Evolutionary conservation across 2,888 invertebrate genomes (phyloP).

Genomic region (Pterostichus niger): DNA sequence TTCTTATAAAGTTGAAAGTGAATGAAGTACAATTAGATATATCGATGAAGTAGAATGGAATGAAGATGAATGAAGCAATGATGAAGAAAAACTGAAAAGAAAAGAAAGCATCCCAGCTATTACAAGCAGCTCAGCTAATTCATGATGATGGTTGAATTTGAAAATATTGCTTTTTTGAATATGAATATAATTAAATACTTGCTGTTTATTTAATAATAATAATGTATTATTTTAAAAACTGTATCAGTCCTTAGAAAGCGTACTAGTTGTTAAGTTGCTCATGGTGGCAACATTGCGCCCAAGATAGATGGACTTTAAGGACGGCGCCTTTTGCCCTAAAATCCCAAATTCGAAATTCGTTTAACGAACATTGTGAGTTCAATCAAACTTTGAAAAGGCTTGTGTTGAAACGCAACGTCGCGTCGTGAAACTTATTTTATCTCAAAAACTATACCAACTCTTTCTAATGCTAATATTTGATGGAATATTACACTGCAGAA

Average conservation of each 20-base stretch:
- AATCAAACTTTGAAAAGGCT: conserved; percentile 56
- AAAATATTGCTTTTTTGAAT: conserved; percentile 66
- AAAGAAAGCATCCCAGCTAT: conserved; percentile 48
- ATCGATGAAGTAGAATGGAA: background rate
- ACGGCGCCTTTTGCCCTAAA: conserved; percentile 53
- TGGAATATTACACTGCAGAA: conserved; percentile 52
- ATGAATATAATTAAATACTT: conserved; percentile 55
- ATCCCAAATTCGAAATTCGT: conserved; percentile 48
- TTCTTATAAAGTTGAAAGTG: background rate
- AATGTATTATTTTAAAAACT: conserved; percentile 52
- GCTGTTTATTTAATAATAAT: conserved; percentile 59
- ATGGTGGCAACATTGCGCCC: conserved; percentile 49
- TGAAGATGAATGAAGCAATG: background rate
- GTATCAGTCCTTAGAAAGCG: conserved; percentile 66
- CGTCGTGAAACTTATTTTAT: conserved; percentile 37
- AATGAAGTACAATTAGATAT: conserved; percentile 6
- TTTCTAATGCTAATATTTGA: conserved; percentile 39
- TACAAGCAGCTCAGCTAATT: conserved; percentile 53
- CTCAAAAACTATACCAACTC: conserved; percentile 49
- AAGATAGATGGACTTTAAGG: conserved; percentile 50
- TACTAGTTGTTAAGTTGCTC: conserved; percentile 63
- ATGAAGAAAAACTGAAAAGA: background rate
- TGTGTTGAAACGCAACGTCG: conserved; percentile 52
- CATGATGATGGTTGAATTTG: conserved; percentile 42
- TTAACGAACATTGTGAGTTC: conserved; percentile 42